Percentiles rank a stretch among this genome's conserved stretches.
Evolutionary conservation across 2,113 vertebrate genomes (phyloP).

Genomic region (Vulpes vulpes): DNA sequence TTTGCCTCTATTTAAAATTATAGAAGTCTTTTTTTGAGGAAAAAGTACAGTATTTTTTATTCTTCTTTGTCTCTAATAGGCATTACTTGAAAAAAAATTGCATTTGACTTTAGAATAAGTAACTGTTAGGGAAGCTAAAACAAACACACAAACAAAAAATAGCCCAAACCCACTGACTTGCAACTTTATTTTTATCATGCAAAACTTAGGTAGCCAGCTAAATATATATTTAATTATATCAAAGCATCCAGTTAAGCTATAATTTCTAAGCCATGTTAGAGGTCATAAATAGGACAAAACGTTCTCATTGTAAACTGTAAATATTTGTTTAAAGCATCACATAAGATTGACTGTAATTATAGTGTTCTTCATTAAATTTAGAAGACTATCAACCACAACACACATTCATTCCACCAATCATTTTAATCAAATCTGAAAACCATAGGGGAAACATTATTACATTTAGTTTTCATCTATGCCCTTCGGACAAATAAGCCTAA

Average conservation of each 20-base stretch:
- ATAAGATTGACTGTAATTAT: constrained; percentile 53
- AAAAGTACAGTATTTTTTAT: background rate
- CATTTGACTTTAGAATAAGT: background rate
- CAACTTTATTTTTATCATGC: constrained; percentile 58
- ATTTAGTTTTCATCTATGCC: background rate
- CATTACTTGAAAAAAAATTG: constrained; percentile 34
- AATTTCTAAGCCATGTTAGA: constrained; percentile 61
- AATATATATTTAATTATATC: constrained; percentile 56
- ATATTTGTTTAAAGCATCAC: constrained; percentile 43
- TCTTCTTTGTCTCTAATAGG: background rate
- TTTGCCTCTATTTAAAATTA: constrained; percentile 46
- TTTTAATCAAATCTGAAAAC: constrained; percentile 42
- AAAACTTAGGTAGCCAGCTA: background rate
- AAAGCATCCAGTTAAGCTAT: constrained; percentile 43
- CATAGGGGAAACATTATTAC: background rate
- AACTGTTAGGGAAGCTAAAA: constrained; percentile 38
- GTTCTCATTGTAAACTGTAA: constrained; percentile 11
- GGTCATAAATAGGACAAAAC: constrained; percentile 51
- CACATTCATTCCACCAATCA: constrained; percentile 7
- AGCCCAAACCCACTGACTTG: background rate
- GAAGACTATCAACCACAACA: constrained; percentile 22
- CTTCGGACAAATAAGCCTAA: background rate
- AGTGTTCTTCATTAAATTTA: constrained; percentile 64
- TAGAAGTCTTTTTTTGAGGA: background rate
- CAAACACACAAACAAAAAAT: background rate